These are phyloP conservation scores for Limnephilus marmoratus DNA, from an alignment of 2,888 invertebrate species.

Conservation along the genomic window DNA sequence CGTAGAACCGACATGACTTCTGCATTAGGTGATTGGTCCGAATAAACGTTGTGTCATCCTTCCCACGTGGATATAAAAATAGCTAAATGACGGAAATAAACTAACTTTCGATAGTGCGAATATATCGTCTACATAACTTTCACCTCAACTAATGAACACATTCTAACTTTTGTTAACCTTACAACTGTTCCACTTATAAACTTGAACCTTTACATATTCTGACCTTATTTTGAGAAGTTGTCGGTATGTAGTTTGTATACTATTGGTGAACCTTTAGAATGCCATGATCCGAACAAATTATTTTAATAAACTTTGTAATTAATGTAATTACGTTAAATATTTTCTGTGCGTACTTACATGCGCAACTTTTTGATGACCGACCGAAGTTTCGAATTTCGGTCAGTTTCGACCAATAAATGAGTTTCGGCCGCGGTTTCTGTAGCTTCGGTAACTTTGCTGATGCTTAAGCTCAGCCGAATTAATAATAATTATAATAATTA, in stretches of 20 bases:
- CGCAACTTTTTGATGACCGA: too few relatives aligned
- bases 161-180: neutral
- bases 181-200: neutral
- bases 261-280: neutral
- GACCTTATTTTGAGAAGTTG: neutral
- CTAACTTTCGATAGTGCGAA: neutral
- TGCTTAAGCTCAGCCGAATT: too few relatives aligned
- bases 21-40: constrained; percentile 20
- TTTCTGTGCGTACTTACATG: too few relatives aligned
- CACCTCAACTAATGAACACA: neutral
- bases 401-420: too few relatives aligned
- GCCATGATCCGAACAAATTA: neutral
- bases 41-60: neutral
- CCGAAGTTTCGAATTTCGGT: too few relatives aligned
- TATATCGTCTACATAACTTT: neutral
- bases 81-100: neutral
- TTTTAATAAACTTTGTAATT: neutral
- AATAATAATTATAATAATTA: too few relatives aligned
- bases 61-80: neutral
- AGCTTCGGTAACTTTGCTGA: too few relatives aligned
- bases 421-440: too few relatives aligned
- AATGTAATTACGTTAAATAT: too few relatives aligned
- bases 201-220: neutral
- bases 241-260: neutral
- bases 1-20: constrained; percentile 9